Conservation (phyloP, 2,888 invertebrate genomes). For the Creontiades dilutus region DNA sequence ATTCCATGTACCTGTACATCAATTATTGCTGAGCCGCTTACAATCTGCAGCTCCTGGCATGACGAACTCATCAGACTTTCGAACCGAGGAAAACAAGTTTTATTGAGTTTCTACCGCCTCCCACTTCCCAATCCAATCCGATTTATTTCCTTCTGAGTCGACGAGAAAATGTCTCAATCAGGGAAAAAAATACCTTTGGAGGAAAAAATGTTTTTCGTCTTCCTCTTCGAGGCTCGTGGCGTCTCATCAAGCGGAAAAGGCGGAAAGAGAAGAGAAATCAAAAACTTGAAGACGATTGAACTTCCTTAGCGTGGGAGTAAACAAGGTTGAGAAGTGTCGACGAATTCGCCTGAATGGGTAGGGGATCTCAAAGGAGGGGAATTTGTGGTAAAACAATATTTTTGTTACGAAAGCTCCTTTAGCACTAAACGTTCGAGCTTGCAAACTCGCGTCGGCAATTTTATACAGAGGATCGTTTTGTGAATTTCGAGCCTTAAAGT, state of each 20-base stretch:
- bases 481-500: neutral
- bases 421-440: neutral
- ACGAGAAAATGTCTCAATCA: slow-evolving; percentile 14
- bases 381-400: neutral
- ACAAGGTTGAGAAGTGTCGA: slow-evolving; percentile 15
- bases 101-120: neutral
- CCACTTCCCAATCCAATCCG: neutral
- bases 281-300: neutral
- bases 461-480: neutral
- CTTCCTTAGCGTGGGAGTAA: slow-evolving; percentile 13
- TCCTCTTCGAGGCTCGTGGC: neutral
- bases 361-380: neutral
- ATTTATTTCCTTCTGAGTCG: neutral
- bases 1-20: no score
- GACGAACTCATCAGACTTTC: neutral
- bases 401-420: neutral
- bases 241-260: slow-evolving; percentile 5
- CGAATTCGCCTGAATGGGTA: neutral
- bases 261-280: neutral
- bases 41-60: no score
- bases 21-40: no score
- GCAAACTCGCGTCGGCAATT: neutral
- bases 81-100: slow-evolving; percentile 25
- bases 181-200: slow-evolving; percentile 4
- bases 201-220: neutral